Evolutionary conservation across 1,140 invertebrate genomes (phyloP).

Genomic region (Cotesia glomerata): DNA sequence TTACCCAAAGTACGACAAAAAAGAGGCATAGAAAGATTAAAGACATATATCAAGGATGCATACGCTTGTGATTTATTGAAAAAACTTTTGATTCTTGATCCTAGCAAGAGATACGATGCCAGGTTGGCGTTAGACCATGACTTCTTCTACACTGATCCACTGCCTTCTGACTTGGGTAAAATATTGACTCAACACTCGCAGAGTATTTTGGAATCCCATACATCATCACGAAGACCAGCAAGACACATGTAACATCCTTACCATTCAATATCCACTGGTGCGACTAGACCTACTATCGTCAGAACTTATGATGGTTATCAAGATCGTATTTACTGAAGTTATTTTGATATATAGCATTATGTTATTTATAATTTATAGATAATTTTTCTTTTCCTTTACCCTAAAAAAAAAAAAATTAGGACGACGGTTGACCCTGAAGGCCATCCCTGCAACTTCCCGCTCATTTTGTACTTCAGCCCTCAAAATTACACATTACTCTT

Average conservation of each 20-base stretch:
- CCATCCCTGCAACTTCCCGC: too few species aligned
- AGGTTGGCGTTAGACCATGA: constrained; percentile 96
- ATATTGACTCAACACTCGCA: constrained; percentile 93
- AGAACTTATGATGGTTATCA: constrained; percentile 72
- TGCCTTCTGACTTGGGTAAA: constrained; percentile 89
- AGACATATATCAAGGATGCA: constrained; percentile 91
- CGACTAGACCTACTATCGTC: constrained; percentile 63
- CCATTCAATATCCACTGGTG: constrained; percentile 63
- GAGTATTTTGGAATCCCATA: constrained; percentile 96
- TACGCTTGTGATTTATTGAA: constrained; percentile 94
- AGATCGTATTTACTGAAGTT: constrained; percentile 75
- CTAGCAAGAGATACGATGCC: constrained; percentile 87
- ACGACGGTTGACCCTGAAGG: too few species aligned
- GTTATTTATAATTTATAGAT: neutral
- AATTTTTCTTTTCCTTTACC: too few species aligned
- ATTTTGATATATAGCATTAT: neutral
- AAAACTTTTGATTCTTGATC: constrained; percentile 90
- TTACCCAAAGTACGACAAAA: constrained; percentile 89
- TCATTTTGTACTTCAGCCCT: too few species aligned
- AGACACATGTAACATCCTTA: constrained; percentile 77
- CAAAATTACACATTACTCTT: too few species aligned
- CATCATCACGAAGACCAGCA: constrained; percentile 76
- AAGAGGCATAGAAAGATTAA: constrained; percentile 88
- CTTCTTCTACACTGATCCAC: constrained; percentile 97
- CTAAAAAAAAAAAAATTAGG: too few species aligned